Evolutionary conservation across 2,797 vertebrate species (phyloP), one percentile per base, ranked within the genome.

Genomic region (Emys orbicularis): DNA sequence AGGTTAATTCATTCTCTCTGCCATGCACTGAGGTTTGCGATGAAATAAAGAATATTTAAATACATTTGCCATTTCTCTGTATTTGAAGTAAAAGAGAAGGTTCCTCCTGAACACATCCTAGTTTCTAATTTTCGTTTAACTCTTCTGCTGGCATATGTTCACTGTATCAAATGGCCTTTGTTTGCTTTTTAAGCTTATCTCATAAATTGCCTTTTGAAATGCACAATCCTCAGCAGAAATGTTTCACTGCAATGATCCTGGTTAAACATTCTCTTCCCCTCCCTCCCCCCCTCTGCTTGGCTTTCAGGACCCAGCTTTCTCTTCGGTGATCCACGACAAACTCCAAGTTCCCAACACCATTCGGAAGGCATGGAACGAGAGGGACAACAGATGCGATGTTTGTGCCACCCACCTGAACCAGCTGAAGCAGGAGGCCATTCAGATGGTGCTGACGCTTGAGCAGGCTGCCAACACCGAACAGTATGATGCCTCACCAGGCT

Each of bases 351-450:
- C 99, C 34, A 99, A 99, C 95, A 98, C 98, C 83, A 98, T 97
- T 89, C 96, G 98, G n/a, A 99, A 99, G 92, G 98, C 98, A 0
- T 99, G 99, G 99, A 99, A 99, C 4, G 98, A 99, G 68, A 97
- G 98, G 93, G 99, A 99, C 98, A 99, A 99, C 93, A 99, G 98
- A 94, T 99, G 99, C 94, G 98, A 99, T 12, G 97, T 99, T 92
- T 99, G 99, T 83, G 99, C 99, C 53, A 98, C 99, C 0, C 99
- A 99, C 97, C 97, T 99, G 97, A 99, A 98, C 97, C 99, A 99
- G 97, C 95, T 99, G 94, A 99, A 99, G 96, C 99, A 99, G 93
- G 99, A 99, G 96, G 99, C 99, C 53, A 97, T 99, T 96, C 99
- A 99, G 97, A 98, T 99, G 98, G 99, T 99, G 93, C 98, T 99